Evolutionary conservation across 2,113 vertebrate genomes (phyloP).

Genomic region (Alouatta palliata): DNA sequence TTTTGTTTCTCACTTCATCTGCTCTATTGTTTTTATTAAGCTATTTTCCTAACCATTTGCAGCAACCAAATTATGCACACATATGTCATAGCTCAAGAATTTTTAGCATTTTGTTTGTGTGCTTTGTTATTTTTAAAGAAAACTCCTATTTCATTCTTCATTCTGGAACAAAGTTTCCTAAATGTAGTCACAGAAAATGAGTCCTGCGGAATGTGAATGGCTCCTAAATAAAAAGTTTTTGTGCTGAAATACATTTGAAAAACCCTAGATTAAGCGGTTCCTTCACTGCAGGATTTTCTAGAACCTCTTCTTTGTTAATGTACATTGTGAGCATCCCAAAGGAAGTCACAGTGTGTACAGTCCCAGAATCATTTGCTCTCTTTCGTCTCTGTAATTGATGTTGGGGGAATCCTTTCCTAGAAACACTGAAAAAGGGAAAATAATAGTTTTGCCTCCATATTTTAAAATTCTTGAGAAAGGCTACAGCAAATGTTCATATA

Average conservation of each 20-base stretch:
- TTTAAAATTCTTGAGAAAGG: background rate
- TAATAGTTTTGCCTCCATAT: background rate
- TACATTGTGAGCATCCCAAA: background rate
- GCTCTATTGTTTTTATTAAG: background rate
- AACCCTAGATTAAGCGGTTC: background rate
- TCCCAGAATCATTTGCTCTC: background rate
- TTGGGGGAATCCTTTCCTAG: background rate
- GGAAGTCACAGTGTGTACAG: background rate
- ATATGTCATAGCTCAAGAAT: background rate
- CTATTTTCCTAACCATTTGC: slow-evolving; percentile 1
- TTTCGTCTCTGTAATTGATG: background rate
- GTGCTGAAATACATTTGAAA: background rate
- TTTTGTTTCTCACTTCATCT: background rate
- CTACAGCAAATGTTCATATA: background rate
- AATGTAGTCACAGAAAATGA: background rate
- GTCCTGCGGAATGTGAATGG: background rate
- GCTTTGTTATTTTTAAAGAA: background rate
- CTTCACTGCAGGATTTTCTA: background rate
- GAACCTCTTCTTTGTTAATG: background rate
- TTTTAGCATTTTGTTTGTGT: background rate
- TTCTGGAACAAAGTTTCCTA: background rate
- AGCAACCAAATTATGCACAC: background rate
- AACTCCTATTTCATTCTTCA: background rate
- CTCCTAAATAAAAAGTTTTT: background rate
- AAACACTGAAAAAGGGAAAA: background rate